Percentiles rank a stretch among this genome's conserved stretches.
Evolutionary conservation across 2,797 vertebrate species (phyloP).

Genomic region (Eleutherodactylus coqui): DNA sequence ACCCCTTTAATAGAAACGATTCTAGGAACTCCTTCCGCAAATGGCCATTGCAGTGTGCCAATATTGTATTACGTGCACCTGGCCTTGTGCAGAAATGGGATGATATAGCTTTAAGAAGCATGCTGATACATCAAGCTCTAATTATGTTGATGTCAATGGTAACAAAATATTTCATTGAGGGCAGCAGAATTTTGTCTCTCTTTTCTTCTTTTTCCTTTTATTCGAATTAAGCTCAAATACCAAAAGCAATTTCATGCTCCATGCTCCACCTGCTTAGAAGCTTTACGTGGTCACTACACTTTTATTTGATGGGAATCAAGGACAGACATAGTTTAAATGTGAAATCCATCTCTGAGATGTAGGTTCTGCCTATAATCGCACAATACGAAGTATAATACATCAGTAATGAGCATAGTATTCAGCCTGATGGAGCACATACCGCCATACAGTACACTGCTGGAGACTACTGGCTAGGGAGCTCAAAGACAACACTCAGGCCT

Average conservation of each 20-base stretch:
- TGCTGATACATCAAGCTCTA: background rate
- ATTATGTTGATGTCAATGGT: background rate
- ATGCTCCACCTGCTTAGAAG: conserved; percentile 17
- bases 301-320: conserved; percentile 33
- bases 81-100: background rate
- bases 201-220: conserved; percentile 16
- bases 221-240: conserved; percentile 20
- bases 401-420: background rate
- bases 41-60: background rate
- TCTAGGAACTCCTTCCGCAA: background rate
- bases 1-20: background rate
- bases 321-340: conserved; percentile 16
- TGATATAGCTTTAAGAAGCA: background rate
- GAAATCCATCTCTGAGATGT: conserved; percentile 1
- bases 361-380: background rate
- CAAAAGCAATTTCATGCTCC: conserved; percentile 33
- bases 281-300: conserved; percentile 24
- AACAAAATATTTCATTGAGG: conserved; percentile 19
- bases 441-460: background rate
- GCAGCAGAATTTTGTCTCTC: background rate
- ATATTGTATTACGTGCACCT: background rate
- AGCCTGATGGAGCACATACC: background rate
- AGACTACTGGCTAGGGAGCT: background rate
- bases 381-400: background rate
- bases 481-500: background rate